Evolutionary conservation across 2,113 vertebrate species (phyloP), one percentile per base, ranked within the genome.

Genomic region (Casuarius casuarius): DNA sequence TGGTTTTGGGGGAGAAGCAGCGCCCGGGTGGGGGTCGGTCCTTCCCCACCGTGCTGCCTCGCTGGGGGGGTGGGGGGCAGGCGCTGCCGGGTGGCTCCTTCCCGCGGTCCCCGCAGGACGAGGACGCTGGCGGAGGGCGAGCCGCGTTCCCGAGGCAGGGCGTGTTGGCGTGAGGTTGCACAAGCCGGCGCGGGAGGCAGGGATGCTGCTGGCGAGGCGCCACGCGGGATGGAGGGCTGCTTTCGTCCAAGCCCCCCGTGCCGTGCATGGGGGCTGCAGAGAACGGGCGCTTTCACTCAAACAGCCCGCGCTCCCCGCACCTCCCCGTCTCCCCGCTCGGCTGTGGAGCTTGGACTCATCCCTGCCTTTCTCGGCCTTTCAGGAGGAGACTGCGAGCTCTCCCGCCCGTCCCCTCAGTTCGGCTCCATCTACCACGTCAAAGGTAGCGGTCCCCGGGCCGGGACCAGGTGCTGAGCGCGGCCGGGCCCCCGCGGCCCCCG

Each of bases 341-440:
- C 23, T 3, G 0, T 14, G 9, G 19, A 29, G 22, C 42, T 22
- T 7, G 65, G 10, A 12, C 76, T 82, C 18, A 94, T 51, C 46
- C 67, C 74, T 38, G 25, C 42, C 28, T 17, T 52, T 33, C 48
- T 95, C 75, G 94, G 40, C 54, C 58, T 96, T 97, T 10, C 89
- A 98, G 98, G 86, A 59, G 52, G 84, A 74, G 96, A 98, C 21
- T 28, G 77, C 65, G 98, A 95, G 65, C 31, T 95, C 10, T 79
- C 98, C 40, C 96, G 61, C 21, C 22, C 84, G 0, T 82, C 81
- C 59, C 98, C 98, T 61, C 92, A 98, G 46, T 99, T 99, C 5
- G 98, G 98, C 9, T 96, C 92, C 61, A 89, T 95, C 75, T 98
- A 99, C 95, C 99, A 99, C 5, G 97, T 99, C 59, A 98, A 98